phyloP scores from a whole-genome alignment of 2,888 invertebrate species.

The Hypomecis punctinalis region DNA sequence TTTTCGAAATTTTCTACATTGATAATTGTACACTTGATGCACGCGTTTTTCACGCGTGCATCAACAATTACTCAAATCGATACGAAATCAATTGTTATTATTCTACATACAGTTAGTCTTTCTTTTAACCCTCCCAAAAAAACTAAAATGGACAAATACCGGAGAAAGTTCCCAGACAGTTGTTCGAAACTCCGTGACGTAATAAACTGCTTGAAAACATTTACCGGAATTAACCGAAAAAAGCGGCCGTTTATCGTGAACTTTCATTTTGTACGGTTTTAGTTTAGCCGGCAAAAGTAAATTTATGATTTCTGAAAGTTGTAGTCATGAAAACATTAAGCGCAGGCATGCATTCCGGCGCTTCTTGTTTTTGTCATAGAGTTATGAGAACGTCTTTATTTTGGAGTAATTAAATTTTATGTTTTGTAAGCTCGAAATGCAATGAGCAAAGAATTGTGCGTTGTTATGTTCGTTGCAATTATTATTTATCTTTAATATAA shows the following conservation, averaged over 20 bases:
- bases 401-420: no score
- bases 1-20: no score
- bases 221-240: conserved; percentile 49
- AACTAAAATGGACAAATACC: conserved; percentile 26
- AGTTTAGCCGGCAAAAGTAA: conserved; percentile 47
- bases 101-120: no score
- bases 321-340: conserved; percentile 2
- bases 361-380: neutral
- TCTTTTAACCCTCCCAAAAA: neutral
- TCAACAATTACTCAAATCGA: no score
- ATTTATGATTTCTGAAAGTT: conserved; percentile 14
- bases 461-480: no score
- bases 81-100: no score
- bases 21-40: no score
- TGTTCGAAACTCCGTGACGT: conserved; percentile 55
- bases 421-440: no score
- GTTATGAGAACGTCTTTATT: no score
- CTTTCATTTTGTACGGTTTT: conserved; percentile 46
- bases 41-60: no score
- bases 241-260: conserved; percentile 35
- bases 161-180: conserved; percentile 54
- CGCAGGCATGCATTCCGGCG: neutral
- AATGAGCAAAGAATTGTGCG: no score
- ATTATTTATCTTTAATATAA: no score
- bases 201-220: conserved; percentile 55